These are phyloP conservation scores for Eleutherodactylus coqui DNA, from an alignment of 2,797 vertebrate species.

Conservation along the genomic window DNA sequence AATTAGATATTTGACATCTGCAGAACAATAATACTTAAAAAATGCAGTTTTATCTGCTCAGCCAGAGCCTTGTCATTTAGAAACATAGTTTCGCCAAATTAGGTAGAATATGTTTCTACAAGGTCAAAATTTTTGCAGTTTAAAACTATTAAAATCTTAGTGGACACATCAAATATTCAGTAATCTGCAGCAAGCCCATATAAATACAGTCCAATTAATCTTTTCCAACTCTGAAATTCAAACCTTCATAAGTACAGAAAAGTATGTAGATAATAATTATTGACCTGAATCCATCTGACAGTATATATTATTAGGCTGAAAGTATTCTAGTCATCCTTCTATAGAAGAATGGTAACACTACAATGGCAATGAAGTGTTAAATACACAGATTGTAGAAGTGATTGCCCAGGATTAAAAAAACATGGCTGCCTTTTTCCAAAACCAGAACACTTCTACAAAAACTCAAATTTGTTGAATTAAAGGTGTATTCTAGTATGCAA, in stretches of 20 bases:
- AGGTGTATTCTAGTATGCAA: too few species aligned
- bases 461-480: too few species aligned
- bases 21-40: slow-evolving; percentile 42
- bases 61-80: slow-evolving; percentile 18
- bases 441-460: too few species aligned
- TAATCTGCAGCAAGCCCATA: neutral
- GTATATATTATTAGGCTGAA: slow-evolving; percentile 24
- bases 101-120: slow-evolving; percentile 34
- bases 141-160: slow-evolving; percentile 11
- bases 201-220: slow-evolving; percentile 9
- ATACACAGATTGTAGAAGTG: too few species aligned
- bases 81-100: slow-evolving; percentile 43
- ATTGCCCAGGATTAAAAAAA: too few species aligned
- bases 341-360: neutral
- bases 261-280: slow-evolving; percentile 27
- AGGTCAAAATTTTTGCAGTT: slow-evolving; percentile 25
- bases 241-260: slow-evolving; percentile 6
- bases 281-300: neutral
- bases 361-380: neutral
- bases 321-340: neutral
- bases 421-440: too few species aligned
- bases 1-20: slow-evolving; percentile 32
- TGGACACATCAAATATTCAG: slow-evolving; percentile 33
- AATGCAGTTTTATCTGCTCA: slow-evolving; percentile 26
- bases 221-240: slow-evolving; percentile 6